These are phyloP conservation scores for Rhizomys pruinosus DNA, from an alignment of 2,113 vertebrate species.

Conservation along the genomic window DNA sequence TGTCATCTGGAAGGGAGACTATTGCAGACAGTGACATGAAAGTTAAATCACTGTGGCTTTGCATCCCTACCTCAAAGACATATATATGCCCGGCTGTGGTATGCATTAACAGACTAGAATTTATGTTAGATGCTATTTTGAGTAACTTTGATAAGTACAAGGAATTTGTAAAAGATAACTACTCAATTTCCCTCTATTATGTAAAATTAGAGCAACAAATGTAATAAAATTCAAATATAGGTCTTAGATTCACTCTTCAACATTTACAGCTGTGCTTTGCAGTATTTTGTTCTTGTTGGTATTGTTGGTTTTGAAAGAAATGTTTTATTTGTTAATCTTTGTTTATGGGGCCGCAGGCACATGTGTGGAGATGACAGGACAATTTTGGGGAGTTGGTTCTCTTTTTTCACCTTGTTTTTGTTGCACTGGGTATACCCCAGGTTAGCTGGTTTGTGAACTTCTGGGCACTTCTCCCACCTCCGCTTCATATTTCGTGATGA, in stretches of 20 bases:
- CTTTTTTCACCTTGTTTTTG: neutral
- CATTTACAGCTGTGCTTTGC: slow-evolving; percentile 5
- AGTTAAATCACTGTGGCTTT: neutral
- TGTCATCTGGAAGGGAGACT: neutral
- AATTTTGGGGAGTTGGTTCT: neutral
- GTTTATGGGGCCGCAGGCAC: neutral
- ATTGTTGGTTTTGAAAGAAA: neutral
- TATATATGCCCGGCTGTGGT: neutral
- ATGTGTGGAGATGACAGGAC: neutral
- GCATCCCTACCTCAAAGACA: neutral
- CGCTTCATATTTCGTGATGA: neutral
- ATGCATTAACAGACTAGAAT: neutral
- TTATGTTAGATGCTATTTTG: neutral
- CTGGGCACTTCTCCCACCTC: neutral
- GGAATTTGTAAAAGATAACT: neutral
- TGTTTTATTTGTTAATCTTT: too few species aligned
- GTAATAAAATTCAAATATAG: neutral
- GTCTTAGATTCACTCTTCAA: neutral
- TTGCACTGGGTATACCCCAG: neutral
- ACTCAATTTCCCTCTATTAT: neutral
- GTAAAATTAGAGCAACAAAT: neutral
- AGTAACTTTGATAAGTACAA: neutral
- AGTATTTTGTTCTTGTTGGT: neutral
- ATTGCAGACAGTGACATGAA: neutral
- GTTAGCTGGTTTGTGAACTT: neutral